Evolutionary conservation across 2,797 vertebrate species (phyloP), one percentile per base, ranked within the genome.

Genomic region (Glossophaga mutica): DNA sequence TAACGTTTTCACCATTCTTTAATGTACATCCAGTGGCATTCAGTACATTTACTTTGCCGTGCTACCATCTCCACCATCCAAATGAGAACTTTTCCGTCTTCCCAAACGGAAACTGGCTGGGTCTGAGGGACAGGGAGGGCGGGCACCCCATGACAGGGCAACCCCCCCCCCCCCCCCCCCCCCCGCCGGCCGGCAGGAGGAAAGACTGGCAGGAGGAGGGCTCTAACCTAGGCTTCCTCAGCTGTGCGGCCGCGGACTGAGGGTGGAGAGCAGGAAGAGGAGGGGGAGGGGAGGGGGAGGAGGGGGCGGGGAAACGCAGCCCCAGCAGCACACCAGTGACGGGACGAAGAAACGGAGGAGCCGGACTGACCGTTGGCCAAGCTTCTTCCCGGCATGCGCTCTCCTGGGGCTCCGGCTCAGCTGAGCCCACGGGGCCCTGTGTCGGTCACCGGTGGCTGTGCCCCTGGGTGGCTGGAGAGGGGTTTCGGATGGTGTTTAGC

Each of bases 171-270:
- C n/a, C n/a, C n/a, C n/a, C n/a, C n/a, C n/a, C n/a, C n/a, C n/a
- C n/a, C n/a, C 89, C 78, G 62, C 74, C 34, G n/a, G 91, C 0
- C 39, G 96, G 96, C 97, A 96, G 24, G 24, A 59, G 57, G 57
- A 22, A 24, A 55, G n/a, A 89, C 0, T 46, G 96, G 96, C 97
- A 96, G 87, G 96, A 93, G 96, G 76, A 93, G 87, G 32, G 4
- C 94, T 94, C 67, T 94, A 89, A 93, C 62, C 94, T 91, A 50
- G 46, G 96, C 97, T 98, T 98, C 96, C 94, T 97, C 94, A 92
- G 95, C 86, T 90, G 84, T 85, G 84, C 68, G 22, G 83, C 85
- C 87, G 42, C 46, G 74, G 97, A 97, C 97, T 96, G 97, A 96
- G 9, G 84, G 79, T 2, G 21, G 68, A 48, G 34, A 96, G 97